Conservation (phyloP, 2,888 invertebrate species). For the Agrotis ipsilon region DNA sequence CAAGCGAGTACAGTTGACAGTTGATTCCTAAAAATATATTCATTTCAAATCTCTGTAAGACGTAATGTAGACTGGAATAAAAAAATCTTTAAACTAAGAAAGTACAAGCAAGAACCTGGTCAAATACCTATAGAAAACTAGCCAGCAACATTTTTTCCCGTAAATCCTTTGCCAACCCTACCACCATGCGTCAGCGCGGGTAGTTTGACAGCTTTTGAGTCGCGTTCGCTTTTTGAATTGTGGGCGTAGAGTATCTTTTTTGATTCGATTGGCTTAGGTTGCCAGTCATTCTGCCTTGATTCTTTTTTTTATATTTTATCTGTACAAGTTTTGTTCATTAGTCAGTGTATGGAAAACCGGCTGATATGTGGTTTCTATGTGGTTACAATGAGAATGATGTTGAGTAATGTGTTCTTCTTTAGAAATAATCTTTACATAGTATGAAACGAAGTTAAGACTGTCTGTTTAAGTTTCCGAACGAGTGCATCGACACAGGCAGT, state of each 20-base stretch:
- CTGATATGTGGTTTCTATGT: slow-evolving; percentile 54
- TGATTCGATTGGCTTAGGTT: slow-evolving; percentile 81
- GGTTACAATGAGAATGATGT: slow-evolving; percentile 49
- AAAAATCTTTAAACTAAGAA: too few species aligned
- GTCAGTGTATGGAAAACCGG: slow-evolving; percentile 54
- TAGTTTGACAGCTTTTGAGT: slow-evolving; percentile 90
- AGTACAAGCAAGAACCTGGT: too few species aligned
- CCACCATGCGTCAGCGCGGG: slow-evolving; percentile 69
- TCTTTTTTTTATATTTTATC: slow-evolving; percentile 59
- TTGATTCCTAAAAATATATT: too few species aligned
- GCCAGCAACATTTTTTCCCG: background rate
- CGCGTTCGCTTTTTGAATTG: slow-evolving; percentile 88
- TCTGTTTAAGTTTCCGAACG: too few species aligned
- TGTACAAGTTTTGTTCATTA: slow-evolving; percentile 64
- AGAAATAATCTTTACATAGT: background rate
- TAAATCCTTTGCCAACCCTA: slow-evolving; percentile 52
- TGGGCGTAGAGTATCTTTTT: slow-evolving; percentile 79
- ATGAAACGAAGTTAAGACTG: background rate
- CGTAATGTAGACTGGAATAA: too few species aligned
- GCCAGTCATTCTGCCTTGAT: slow-evolving; percentile 72
- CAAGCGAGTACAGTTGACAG: too few species aligned
- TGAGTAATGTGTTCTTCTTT: slow-evolving; percentile 45
- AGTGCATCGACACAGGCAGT: too few species aligned
- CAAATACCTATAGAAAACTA: too few species aligned
- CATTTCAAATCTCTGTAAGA: too few species aligned